A percentile compares a stretch with the other conserved stretches of the same genome.
Conservation (phyloP, 2,888 invertebrate genomes). For the Sesamia inferens region DNA sequence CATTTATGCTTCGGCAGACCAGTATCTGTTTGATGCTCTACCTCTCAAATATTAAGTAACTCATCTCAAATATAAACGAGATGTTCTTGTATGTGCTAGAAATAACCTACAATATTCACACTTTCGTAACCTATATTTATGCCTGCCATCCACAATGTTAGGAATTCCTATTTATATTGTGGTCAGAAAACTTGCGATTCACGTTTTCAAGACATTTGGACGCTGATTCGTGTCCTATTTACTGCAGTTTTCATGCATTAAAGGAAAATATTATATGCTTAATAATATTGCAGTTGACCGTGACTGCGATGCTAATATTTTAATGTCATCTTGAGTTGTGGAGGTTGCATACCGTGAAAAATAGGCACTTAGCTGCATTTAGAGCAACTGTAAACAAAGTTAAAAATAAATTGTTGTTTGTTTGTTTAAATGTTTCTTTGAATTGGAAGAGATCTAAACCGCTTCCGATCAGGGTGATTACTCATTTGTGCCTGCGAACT, state of each 20-base stretch:
- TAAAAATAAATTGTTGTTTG: not conserved
- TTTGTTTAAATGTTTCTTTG: not conserved
- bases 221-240: slow-evolving; percentile 18
- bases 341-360: slow-evolving; percentile 33
- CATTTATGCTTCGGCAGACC: not conserved
- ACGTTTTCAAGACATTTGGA: slow-evolving; percentile 42
- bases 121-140: slow-evolving; percentile 63
- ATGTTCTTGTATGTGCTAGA: slow-evolving; percentile 32
- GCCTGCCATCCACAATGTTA: slow-evolving; percentile 45
- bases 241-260: slow-evolving; percentile 28
- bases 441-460: slow-evolving; percentile 4
- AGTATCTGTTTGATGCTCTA: not conserved
- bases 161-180: slow-evolving; percentile 60
- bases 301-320: slow-evolving; percentile 13
- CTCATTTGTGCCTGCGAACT: not conserved
- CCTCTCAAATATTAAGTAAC: slow-evolving; percentile 5
- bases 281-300: slow-evolving; percentile 17
- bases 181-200: slow-evolving; percentile 41
- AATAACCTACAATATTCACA: slow-evolving; percentile 57
- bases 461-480: not conserved
- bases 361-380: slow-evolving; percentile 13
- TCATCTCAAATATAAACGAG: slow-evolving; percentile 4
- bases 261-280: slow-evolving; percentile 18
- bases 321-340: not conserved
- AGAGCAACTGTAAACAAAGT: slow-evolving; percentile 32